Evolutionary conservation across 2,888 invertebrate genomes (phyloP).

Genomic region (Platycheirus rosarum): DNA sequence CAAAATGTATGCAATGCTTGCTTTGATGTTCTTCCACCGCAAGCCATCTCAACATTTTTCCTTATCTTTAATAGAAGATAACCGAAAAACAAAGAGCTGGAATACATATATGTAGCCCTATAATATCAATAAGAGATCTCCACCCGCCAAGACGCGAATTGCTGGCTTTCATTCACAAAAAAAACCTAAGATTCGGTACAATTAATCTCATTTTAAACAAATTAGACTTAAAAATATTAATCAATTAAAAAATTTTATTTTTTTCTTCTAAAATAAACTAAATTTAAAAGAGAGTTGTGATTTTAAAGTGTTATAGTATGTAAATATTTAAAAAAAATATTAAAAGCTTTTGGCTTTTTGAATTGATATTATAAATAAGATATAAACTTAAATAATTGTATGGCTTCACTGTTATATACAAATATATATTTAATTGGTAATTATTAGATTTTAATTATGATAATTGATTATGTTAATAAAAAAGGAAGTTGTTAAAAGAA

Average conservation of each 20-base stretch:
- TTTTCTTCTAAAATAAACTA: background rate
- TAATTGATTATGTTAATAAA: slow-evolving; percentile 51
- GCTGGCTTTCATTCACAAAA: background rate
- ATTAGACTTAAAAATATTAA: background rate
- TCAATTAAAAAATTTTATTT: background rate
- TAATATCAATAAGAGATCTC: no score
- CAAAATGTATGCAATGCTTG: no score
- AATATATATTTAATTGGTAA: slow-evolving; percentile 51
- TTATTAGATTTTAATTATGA: slow-evolving; percentile 45
- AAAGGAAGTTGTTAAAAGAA: slow-evolving; percentile 19
- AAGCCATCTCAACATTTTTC: no score
- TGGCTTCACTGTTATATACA: slow-evolving; percentile 14
- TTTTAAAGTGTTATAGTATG: slow-evolving; percentile 37
- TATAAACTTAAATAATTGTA: background rate
- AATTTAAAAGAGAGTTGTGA: slow-evolving; percentile 26
- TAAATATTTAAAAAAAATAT: slow-evolving; percentile 19
- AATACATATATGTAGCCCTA: no score
- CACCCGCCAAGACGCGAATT: no score
- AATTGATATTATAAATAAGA: slow-evolving; percentile 5
- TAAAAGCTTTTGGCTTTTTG: slow-evolving; percentile 8
- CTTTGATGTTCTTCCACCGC: no score
- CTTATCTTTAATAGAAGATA: no score
- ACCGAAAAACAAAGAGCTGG: no score
- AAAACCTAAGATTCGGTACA: slow-evolving; percentile 8
- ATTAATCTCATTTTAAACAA: slow-evolving; percentile 16